phyloP scores from a whole-genome alignment of 2,888 invertebrate species.

The Norana najaformis region DNA sequence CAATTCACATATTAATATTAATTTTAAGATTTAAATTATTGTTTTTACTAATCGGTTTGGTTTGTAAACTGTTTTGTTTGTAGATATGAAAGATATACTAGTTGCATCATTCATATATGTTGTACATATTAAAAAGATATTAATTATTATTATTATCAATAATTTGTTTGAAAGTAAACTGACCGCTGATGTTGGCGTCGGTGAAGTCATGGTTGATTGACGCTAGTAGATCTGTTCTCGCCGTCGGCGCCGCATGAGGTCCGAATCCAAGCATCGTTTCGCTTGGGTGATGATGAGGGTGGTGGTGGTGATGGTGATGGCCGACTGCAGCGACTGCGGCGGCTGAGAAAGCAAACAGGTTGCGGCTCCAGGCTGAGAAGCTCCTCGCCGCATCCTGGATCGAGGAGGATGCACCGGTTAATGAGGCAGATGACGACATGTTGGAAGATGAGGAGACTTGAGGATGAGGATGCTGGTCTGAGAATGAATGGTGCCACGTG shows the following conservation, averaged over 20 bases:
- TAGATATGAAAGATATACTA: too few relatives aligned
- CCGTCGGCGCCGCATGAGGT: background rate
- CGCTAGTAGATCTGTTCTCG: background rate
- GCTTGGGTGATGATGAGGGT: background rate
- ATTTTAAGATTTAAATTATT: too few relatives aligned
- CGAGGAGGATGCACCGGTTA: background rate
- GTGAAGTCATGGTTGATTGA: background rate
- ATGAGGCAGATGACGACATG: background rate
- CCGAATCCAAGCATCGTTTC: background rate
- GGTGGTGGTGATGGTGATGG: background rate
- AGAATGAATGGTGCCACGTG: background rate
- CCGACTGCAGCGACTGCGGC: background rate
- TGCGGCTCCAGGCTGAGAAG: constrained; percentile 16
- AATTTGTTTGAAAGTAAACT: background rate
- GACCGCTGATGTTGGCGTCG: background rate
- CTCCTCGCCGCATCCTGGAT: constrained; percentile 6
- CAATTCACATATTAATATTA: too few relatives aligned
- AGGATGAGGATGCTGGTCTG: background rate
- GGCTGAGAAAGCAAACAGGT: constrained; percentile 18
- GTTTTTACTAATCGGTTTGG: too few relatives aligned
- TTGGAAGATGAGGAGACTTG: background rate
- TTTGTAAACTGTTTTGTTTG: too few relatives aligned
- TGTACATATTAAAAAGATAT: too few relatives aligned
- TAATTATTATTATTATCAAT: too few relatives aligned
- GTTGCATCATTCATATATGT: too few relatives aligned